Evolutionary conservation across 2,797 vertebrate genomes (phyloP).

Genomic region (Rhabdophis nuchalis): DNA sequence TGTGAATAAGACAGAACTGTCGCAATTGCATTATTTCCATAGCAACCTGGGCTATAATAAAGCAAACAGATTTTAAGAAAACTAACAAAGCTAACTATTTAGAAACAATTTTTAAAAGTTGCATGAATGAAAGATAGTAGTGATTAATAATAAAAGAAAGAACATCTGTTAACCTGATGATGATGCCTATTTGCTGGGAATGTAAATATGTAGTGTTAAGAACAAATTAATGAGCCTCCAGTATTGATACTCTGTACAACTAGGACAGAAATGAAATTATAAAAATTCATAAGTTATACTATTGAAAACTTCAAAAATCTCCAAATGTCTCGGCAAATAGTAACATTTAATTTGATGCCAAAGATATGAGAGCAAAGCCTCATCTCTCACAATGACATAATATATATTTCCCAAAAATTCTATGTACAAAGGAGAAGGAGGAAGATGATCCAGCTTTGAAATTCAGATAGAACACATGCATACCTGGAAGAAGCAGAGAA

Average conservation of each 20-base stretch:
- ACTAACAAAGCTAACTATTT: background rate
- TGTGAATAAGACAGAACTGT: background rate
- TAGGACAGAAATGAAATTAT: background rate
- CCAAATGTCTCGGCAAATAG: background rate
- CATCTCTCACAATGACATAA: background rate
- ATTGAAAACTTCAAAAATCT: background rate
- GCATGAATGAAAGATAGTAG: background rate
- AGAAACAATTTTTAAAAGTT: background rate
- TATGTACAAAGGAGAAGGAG: background rate
- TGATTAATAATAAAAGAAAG: background rate
- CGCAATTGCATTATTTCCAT: background rate
- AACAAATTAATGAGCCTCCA: background rate
- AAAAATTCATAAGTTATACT: background rate
- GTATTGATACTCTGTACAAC: background rate
- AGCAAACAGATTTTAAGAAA: background rate
- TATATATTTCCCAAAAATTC: background rate
- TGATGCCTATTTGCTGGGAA: background rate
- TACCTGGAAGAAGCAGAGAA: background rate
- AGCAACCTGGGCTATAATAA: background rate
- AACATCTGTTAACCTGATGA: background rate
- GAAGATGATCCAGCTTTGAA: background rate
- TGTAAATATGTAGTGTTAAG: background rate
- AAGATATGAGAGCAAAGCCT: background rate
- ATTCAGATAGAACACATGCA: background rate
- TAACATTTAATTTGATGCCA: background rate